A percentile compares a stretch with the other conserved stretches of the same genome.
These are phyloP conservation scores for Agrotis puta DNA, from an alignment of 2,888 invertebrate genomes.

Conservation along the genomic window DNA sequence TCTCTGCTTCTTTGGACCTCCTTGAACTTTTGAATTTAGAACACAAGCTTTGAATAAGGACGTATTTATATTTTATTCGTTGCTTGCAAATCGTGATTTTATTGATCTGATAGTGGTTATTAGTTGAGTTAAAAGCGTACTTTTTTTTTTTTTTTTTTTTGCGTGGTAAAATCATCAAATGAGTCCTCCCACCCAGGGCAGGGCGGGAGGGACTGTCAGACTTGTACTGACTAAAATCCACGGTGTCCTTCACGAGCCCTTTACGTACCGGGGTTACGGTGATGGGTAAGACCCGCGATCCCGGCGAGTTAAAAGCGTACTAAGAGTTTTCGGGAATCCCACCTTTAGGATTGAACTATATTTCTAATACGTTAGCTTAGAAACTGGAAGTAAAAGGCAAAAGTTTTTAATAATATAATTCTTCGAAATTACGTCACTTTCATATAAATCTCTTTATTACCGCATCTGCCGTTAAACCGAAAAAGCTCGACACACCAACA, in stretches of 20 bases:
- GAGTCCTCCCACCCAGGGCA: too few relatives aligned
- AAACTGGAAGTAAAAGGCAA: too few relatives aligned
- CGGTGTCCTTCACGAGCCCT: too few relatives aligned
- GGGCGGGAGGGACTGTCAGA: too few relatives aligned
- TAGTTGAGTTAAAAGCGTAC: not conserved
- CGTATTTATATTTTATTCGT: not conserved
- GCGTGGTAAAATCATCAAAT: too few relatives aligned
- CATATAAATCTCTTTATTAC: slow-evolving; percentile 46
- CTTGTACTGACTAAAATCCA: too few relatives aligned
- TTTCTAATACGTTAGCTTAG: too few relatives aligned
- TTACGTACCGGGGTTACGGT: too few relatives aligned
- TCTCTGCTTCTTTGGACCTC: slow-evolving; percentile 25
- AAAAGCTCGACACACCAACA: slow-evolving; percentile 39
- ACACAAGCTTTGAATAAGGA: slow-evolving; percentile 3
- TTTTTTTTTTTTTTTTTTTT: too few relatives aligned
- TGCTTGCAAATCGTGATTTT: not conserved
- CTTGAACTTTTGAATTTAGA: slow-evolving; percentile 49
- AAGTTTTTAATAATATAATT: not conserved
- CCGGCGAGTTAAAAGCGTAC: not conserved
- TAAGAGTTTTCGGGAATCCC: not conserved
- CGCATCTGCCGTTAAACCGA: slow-evolving; percentile 41
- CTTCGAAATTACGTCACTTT: slow-evolving; percentile 3
- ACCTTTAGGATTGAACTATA: not conserved
- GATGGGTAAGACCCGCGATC: too few relatives aligned
- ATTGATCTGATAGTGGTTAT: not conserved